phyloP scores from a whole-genome alignment of 1,140 invertebrate genomes.

The Drosophila pruinosa region DNA sequence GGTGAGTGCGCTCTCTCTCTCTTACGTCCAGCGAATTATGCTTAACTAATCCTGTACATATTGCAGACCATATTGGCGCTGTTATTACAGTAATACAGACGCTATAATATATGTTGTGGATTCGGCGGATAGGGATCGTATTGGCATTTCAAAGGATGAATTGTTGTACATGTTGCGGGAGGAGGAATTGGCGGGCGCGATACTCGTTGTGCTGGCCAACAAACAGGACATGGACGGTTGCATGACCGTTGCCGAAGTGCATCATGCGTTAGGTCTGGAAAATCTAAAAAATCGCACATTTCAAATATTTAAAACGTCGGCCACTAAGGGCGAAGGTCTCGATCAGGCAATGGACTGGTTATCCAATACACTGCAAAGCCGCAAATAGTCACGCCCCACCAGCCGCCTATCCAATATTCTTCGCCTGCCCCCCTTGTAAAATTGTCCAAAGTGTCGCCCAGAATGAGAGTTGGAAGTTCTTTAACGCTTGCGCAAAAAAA shows the following conservation, averaged over 20 bases:
- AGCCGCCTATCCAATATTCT: constrained; percentile 12
- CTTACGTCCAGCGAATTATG: not conserved
- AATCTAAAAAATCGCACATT: constrained; percentile 98
- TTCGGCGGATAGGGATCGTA: constrained; percentile 98
- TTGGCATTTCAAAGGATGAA: constrained; percentile 99
- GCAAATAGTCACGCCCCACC: constrained; percentile 88
- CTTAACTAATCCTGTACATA: not conserved
- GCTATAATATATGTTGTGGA: constrained; percentile 99
- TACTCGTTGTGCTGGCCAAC: constrained; percentile 98
- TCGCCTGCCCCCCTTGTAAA: constrained; percentile 58
- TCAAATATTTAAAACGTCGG: constrained; percentile 99
- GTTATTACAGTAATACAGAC: constrained; percentile 99
- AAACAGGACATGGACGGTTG: constrained; percentile 99
- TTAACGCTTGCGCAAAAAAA: constrained; percentile 31
- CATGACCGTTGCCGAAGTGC: constrained; percentile 97
- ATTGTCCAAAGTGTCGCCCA: constrained; percentile 66
- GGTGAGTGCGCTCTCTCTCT: constrained; percentile 48
- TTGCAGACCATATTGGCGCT: constrained; percentile 97
- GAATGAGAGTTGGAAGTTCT: constrained; percentile 50
- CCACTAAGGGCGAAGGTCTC: constrained; percentile 98
- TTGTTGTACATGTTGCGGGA: constrained; percentile 97
- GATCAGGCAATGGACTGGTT: constrained; percentile 99
- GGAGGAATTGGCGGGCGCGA: constrained; percentile 97
- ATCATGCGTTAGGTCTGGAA: constrained; percentile 97
- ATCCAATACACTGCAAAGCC: constrained; percentile 92